Conservation (phyloP, 2,797 vertebrate species). For the Danio kyathit region DNA sequence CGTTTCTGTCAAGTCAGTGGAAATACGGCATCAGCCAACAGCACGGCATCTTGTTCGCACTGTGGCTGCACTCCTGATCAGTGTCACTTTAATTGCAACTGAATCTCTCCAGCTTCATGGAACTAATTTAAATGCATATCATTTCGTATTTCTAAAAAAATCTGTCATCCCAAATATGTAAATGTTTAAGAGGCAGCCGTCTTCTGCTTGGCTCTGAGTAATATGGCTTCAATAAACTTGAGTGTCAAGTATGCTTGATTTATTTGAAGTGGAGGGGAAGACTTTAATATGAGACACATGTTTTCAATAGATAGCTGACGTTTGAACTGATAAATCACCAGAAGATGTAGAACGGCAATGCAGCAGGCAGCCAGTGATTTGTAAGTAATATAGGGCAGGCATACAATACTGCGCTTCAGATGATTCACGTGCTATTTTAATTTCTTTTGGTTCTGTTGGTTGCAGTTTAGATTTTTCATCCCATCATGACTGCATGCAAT, state of each 20-base stretch:
- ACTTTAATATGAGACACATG: slow-evolving; percentile 84
- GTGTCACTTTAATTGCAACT: slow-evolving; percentile 46
- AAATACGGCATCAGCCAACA: slow-evolving; percentile 39
- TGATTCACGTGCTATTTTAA: slow-evolving; percentile 27
- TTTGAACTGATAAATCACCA: slow-evolving; percentile 70
- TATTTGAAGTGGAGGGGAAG: slow-evolving; percentile 85
- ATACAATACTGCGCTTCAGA: slow-evolving; percentile 54
- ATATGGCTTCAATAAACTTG: slow-evolving; percentile 80
- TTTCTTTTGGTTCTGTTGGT: slow-evolving; percentile 27
- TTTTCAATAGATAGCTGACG: slow-evolving; percentile 82
- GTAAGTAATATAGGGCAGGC: slow-evolving; percentile 76
- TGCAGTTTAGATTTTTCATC: slow-evolving; percentile 44
- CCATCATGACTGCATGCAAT: slow-evolving; percentile 46
- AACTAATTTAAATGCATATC: slow-evolving; percentile 57
- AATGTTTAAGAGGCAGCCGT: slow-evolving; percentile 68
- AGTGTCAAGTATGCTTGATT: slow-evolving; percentile 81
- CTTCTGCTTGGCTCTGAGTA: slow-evolving; percentile 66
- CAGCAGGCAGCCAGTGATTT: slow-evolving; percentile 75
- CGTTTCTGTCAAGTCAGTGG: slow-evolving; percentile 52
- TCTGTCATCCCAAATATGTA: slow-evolving; percentile 66
- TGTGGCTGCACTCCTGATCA: slow-evolving; percentile 26
- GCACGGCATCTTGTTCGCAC: slow-evolving; percentile 33
- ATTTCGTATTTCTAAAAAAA: slow-evolving; percentile 37
- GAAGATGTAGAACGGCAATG: slow-evolving; percentile 75
- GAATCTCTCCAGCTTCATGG: slow-evolving; percentile 50